Base-by-base conservation (phyloP, 2,888 invertebrate genomes). In the Sepioteuthis lessoniana region DNA sequence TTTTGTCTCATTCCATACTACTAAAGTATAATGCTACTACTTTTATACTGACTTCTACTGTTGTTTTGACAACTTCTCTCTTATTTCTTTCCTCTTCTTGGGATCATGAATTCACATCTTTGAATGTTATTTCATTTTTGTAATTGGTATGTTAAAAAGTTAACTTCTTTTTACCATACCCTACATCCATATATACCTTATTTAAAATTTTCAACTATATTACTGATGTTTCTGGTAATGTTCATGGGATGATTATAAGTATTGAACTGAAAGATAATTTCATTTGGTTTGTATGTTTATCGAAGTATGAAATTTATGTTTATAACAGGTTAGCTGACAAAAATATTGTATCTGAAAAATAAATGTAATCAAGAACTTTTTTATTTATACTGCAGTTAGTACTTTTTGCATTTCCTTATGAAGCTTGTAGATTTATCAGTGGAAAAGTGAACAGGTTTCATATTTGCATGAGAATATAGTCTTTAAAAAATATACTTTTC, bases 1-100 rank as follows among this genome's bases (percentile, higher is more conserved):
- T 92, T 92, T 92, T 92, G 92, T 92, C 92, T 92, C 92, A 92
- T 92, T 92, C 46, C 92, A 92, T 92, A n/a, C 76, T 76, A 76
- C n/a, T 76, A 76, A 76, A 76, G 76, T 76, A 76, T 76, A 76
- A 55, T 55, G 42, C 42, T 25, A n/a, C n/a, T n/a, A 76, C 76
- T 76, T 76, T 76, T 76, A n/a, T 76, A n/a, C 76, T 76, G 76
- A 76, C n/a, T 76, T 31, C 76, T 76, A 76, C 76, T 76, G 76
- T 76, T 76, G 76, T 76, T 55, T 55, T 25, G 25, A 55, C 55
- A 55, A 55, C 55, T 55, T 55, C 55, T 55, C 55, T 55, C 76
- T 76, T 76, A n/a, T 76, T 76, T 76, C n/a, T 76, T 76, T 76
- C 76, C 76, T 76, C 76, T n/a, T 76, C n/a, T 76, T 76, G n/a